phyloP scores from a whole-genome alignment of 2,888 invertebrate species.

The Imbricaverruca yamaguchii region DNA sequence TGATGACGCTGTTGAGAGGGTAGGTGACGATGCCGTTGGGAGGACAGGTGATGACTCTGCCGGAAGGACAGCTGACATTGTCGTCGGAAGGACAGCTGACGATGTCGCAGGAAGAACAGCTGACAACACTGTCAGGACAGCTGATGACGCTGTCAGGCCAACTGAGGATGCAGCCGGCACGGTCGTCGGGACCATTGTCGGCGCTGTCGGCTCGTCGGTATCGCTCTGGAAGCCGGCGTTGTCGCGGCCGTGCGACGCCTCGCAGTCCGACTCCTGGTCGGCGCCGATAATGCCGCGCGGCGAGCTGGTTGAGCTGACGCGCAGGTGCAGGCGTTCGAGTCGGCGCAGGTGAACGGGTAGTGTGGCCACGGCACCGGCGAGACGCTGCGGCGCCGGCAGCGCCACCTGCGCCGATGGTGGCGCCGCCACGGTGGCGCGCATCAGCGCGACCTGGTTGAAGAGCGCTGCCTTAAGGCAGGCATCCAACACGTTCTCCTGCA shows the following conservation, averaged over 20 bases:
- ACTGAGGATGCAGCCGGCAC: too few species aligned
- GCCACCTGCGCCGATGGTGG: not conserved
- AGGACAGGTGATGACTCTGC: too few species aligned
- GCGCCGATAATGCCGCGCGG: not conserved
- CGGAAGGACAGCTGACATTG: too few species aligned
- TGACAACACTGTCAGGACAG: too few species aligned
- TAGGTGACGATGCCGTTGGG: too few species aligned
- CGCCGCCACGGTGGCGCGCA: not conserved
- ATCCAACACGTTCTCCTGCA: slow-evolving; percentile 35
- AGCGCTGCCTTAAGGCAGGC: slow-evolving; percentile 25
- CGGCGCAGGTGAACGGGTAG: not conserved
- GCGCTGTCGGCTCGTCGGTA: too few species aligned
- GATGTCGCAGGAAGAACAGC: too few species aligned
- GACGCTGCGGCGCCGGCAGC: not conserved
- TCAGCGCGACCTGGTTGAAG: slow-evolving; percentile 4
- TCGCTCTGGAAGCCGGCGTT: not conserved
- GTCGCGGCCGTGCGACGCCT: not conserved
- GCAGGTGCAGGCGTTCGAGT: not conserved
- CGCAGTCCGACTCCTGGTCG: not conserved
- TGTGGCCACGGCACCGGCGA: not conserved
- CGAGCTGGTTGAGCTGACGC: not conserved
- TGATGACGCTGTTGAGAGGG: too few species aligned
- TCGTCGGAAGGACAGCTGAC: too few species aligned
- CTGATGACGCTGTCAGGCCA: too few species aligned
- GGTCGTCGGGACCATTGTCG: too few species aligned